Conservation (phyloP, 2,888 invertebrate species). For the Mythimna lalbum region DNA sequence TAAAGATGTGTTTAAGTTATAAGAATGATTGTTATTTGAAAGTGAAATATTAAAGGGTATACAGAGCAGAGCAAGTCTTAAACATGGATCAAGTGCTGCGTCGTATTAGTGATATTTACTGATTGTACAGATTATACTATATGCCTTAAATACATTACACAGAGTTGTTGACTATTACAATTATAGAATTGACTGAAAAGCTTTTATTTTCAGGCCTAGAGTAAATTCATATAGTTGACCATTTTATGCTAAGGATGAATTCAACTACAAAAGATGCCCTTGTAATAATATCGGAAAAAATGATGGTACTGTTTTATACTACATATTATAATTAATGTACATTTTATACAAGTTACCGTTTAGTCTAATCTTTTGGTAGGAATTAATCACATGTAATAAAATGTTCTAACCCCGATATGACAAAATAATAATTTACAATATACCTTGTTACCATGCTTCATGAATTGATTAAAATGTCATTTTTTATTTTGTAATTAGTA, state of each 20-base stretch:
- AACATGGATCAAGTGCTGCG: conserved; percentile 43
- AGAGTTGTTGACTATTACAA: conserved; percentile 71
- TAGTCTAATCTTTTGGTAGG: conserved; percentile 88
- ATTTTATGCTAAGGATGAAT: conserved; percentile 83
- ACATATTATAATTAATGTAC: conserved; percentile 82
- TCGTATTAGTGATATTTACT: conserved; percentile 62
- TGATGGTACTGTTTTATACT: conserved; percentile 89
- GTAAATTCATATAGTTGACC: conserved; percentile 83
- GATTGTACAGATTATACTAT: conserved; percentile 66
- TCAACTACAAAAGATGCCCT: conserved; percentile 83
- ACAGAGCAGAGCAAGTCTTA: conserved; percentile 57
- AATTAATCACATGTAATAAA: conserved; percentile 85
- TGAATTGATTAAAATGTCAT: conserved; percentile 90
- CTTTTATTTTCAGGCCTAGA: conserved; percentile 84
- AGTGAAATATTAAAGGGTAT: conserved; percentile 55
- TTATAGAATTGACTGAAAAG: conserved; percentile 75
- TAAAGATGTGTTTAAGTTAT: conserved; percentile 62
- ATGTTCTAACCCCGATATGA: conserved; percentile 86
- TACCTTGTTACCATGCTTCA: conserved; percentile 90
- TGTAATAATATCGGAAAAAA: conserved; percentile 73
- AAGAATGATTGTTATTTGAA: conserved; percentile 61
- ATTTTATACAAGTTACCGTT: conserved; percentile 90
- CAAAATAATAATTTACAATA: conserved; percentile 88
- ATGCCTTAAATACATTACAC: conserved; percentile 70
- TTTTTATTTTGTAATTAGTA: conserved; percentile 88